Conservation (phyloP, 2,113 vertebrate genomes). For the Nyctereutes procyonoides region DNA sequence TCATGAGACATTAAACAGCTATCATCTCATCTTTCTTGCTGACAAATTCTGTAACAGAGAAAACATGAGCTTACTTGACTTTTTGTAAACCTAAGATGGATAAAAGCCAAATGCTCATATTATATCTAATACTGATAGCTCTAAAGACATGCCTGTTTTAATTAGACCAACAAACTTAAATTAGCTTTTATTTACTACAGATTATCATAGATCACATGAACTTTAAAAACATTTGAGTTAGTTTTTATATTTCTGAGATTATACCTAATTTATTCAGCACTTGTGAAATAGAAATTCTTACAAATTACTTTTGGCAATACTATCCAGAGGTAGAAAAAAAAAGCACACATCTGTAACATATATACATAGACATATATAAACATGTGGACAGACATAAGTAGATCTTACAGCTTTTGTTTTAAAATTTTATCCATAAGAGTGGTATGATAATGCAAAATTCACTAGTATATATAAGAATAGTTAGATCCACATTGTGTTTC, state of each 20-base stretch:
- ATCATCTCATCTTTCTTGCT: background rate
- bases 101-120: background rate
- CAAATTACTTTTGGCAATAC: background rate
- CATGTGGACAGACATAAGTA: background rate
- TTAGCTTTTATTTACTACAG: background rate
- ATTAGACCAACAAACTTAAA: background rate
- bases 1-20: background rate
- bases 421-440: background rate
- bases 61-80: background rate
- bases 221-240: background rate
- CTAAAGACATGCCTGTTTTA: background rate
- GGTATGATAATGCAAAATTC: background rate
- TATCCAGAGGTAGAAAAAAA: background rate
- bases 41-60: background rate
- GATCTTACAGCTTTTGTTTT: background rate
- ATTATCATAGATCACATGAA: background rate
- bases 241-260: background rate
- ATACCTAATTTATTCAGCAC: background rate
- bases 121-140: background rate
- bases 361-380: background rate
- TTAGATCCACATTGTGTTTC: background rate
- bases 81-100: background rate
- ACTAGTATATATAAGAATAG: background rate
- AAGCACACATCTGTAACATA: background rate
- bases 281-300: background rate